Evolutionary conservation across 2,888 invertebrate genomes (phyloP).

Genomic region (Syrphus vitripennis): DNA sequence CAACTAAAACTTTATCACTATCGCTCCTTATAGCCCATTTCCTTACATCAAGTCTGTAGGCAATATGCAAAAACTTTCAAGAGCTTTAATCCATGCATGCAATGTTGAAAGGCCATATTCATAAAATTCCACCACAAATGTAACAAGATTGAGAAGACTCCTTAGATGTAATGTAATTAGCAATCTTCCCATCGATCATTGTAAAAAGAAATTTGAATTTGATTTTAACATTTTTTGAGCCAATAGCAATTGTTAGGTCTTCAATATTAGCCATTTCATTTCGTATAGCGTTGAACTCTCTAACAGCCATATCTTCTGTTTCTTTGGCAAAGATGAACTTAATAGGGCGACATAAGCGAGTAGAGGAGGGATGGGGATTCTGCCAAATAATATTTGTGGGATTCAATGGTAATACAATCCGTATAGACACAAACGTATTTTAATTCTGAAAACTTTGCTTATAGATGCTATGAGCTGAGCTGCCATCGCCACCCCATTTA

Average conservation of each 20-base stretch:
- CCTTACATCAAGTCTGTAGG: neutral
- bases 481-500: neutral
- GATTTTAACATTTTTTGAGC: conserved; percentile 5
- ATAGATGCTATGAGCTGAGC: neutral
- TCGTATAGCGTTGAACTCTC: neutral
- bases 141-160: neutral
- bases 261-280: neutral
- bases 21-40: no score
- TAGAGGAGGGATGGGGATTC: neutral
- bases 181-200: conserved; percentile 3
- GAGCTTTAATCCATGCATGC: conserved; percentile 1
- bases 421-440: neutral
- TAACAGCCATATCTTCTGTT: neutral
- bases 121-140: neutral
- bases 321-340: neutral
- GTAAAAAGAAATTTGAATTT: neutral
- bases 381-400: neutral
- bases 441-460: neutral
- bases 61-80: conserved; percentile 13
- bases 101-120: neutral
- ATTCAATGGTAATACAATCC: no score
- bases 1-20: neutral
- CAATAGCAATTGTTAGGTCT: neutral
- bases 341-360: neutral
- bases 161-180: neutral